phyloP scores from a whole-genome alignment of 2,888 invertebrate genomes.

The Tiphia femorata region DNA sequence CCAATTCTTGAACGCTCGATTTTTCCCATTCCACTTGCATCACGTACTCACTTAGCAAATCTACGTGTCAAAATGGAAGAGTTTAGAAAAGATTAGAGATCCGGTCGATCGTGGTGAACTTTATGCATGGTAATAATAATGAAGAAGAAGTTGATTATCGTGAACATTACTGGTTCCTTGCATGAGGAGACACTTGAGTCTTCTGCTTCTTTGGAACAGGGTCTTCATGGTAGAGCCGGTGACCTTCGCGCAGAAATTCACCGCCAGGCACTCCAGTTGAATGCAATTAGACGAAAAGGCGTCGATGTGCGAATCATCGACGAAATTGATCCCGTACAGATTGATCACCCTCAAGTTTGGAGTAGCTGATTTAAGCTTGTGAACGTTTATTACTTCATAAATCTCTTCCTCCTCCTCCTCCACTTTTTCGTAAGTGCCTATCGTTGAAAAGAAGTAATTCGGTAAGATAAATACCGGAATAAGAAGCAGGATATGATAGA shows the following conservation, averaged over 20 bases:
- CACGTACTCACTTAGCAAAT: slow-evolving; percentile 90
- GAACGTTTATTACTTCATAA: slow-evolving; percentile 98
- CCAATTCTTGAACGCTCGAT: slow-evolving; percentile 92
- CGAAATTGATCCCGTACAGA: slow-evolving; percentile 97
- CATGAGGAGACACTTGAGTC: slow-evolving; percentile 93
- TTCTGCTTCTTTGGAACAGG: slow-evolving; percentile 91
- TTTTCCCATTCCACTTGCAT: slow-evolving; percentile 99
- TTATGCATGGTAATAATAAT: not conserved
- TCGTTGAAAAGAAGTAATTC: not conserved
- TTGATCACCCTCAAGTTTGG: slow-evolving; percentile 98
- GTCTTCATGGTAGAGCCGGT: slow-evolving; percentile 96
- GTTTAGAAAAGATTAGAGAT: slow-evolving; percentile 19
- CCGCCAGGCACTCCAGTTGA: slow-evolving; percentile 95
- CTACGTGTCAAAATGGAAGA: too few relatives aligned
- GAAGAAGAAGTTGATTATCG: slow-evolving; percentile 17
- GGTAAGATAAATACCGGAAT: not conserved
- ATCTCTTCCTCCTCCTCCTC: slow-evolving; percentile 99
- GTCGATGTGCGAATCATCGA: slow-evolving; percentile 99
- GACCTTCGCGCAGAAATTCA: slow-evolving; percentile 97
- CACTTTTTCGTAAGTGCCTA: slow-evolving; percentile 96
- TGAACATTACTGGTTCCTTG: slow-evolving; percentile 89
- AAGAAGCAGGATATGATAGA: not conserved
- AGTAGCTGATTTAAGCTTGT: slow-evolving; percentile 97
- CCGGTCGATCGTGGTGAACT: not conserved
- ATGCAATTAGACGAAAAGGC: slow-evolving; percentile 97